Evolutionary conservation across 2,797 vertebrate genomes (phyloP), one percentile per base, ranked within the genome.

Genomic region (Nannoperca australis): DNA sequence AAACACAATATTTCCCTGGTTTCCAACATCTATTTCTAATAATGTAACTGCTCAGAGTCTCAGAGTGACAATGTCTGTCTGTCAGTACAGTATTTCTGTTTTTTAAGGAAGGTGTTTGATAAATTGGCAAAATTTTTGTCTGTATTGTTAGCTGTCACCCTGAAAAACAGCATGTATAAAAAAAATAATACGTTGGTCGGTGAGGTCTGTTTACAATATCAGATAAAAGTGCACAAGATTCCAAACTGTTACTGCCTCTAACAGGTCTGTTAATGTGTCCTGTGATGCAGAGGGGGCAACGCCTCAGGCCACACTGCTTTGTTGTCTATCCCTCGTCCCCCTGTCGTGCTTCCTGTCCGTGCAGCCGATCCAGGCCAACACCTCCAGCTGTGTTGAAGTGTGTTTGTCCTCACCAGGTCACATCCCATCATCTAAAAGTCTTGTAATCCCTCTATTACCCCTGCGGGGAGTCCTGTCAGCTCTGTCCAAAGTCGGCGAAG

Each of bases 401-500:
- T 27, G 40, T 80, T 69, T 49, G 34, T 73, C 75, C 60, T 40
- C 47, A 2, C 32, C 36, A 5, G 61, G 71, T 81, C 40, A 36
- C 67, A 56, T 63, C 75, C 73, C 59, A 20, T 62, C 78, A 54
- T 70, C 62, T 42, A 65, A 22, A 64, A 55, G 65, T 69, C 66
- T 44, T 49, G 45, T 84, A 79, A 64, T 78, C 62, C 62, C 65
- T 76, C 73, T 12, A 1, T 47, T 67, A 53, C 53, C 56, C 34
- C 63, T 12, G 49, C 78, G 12, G 63, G 44, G 73, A 49, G 56
- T 78, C 73, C 80, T 78, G 82, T 97, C 96, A 98, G 86, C 96
- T 97, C 92, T 97, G 97, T 58, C 94, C 92, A 70, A 98, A 98
- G 85, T 99, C 97, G 0, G 96, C 94, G 63, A 97, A 97, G 87